Evolutionary conservation across 2,113 vertebrate genomes (phyloP), one percentile per base, ranked within the genome.

Genomic region (Pelodiscus sinensis): DNA sequence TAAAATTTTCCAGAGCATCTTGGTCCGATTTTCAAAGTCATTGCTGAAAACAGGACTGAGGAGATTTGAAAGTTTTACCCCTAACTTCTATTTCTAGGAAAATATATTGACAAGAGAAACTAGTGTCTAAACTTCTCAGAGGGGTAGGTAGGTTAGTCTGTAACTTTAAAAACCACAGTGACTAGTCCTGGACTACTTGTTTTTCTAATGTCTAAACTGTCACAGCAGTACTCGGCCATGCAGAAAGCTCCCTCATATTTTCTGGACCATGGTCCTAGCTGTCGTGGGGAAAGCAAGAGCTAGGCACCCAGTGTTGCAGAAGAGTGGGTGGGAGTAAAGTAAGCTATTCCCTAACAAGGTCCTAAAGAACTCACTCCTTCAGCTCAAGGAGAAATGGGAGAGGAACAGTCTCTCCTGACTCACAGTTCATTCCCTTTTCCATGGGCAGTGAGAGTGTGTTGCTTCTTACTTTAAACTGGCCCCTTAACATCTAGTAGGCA

Each of bases 1-100:
- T 2, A 87, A n/a, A 4, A 6, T 82, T 92, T 92, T 75, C 89
- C 79, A 77, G 92, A 65, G 1, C 79, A 12, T 44, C 78, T 19
- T 16, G 14, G 15, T 68, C 31, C 65, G 15, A 68, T n/a, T 68
- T 68, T 68, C 65, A 68, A 89, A 50, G 38, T 13, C 18, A 84
- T 11, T 0, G 0, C 91, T 55, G 35, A 86, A 56, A 35, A 6
- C 60, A 79, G 55, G 79, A 12, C 73, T 65, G 50, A 58, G 52
- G 15, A 9, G 83, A 77, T 75, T 27, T 87, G 8, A 0, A 87
- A 58, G 1, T 22, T 3, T 25, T 91, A 56, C 14, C 22, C 79
- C 86, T 92, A 75, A 92, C 22, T 24, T 14, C 38, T 25, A 6
- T 3, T 77, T 6, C 52, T 88, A 88, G 85, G 44, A 81, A 79